Evolutionary conservation across 2,888 invertebrate genomes (phyloP).

Genomic region (Drosophila rubida): DNA sequence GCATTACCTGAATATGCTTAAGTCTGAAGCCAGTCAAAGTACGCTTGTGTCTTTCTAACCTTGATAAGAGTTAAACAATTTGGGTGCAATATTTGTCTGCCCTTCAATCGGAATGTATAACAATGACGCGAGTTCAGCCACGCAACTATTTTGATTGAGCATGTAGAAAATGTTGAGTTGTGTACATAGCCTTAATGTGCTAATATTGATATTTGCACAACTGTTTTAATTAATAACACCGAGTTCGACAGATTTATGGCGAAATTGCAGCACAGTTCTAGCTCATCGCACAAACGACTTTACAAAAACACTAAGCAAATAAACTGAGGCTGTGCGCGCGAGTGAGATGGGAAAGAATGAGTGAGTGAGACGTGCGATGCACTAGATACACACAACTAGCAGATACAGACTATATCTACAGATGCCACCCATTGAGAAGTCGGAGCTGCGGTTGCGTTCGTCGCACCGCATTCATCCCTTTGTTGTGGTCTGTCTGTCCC

Average conservation of each 20-base stretch:
- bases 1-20: neutral
- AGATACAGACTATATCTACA: slow-evolving; percentile 24
- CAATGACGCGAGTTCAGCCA: neutral
- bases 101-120: neutral
- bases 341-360: neutral
- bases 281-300: neutral
- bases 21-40: neutral
- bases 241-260: neutral
- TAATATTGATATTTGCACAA: slow-evolving; percentile 28
- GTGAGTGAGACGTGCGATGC: slow-evolving; percentile 3
- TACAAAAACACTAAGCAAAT: slow-evolving; percentile 1
- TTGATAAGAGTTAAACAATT: slow-evolving; percentile 21
- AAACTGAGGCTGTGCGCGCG: neutral
- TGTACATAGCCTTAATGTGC: neutral
- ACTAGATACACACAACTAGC: slow-evolving; percentile 8
- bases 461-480: slow-evolving; percentile 35
- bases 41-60: neutral
- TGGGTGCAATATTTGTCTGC: neutral
- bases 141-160: neutral
- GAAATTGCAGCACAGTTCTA: neutral
- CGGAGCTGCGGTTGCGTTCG: slow-evolving; percentile 31
- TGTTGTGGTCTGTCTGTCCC: slow-evolving; percentile 54
- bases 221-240: neutral
- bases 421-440: slow-evolving; percentile 16
- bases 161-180: neutral